Evolutionary conservation across 2,797 vertebrate species (phyloP), one percentile per base, ranked within the genome.

Genomic region (Coracias cyanogaster): DNA sequence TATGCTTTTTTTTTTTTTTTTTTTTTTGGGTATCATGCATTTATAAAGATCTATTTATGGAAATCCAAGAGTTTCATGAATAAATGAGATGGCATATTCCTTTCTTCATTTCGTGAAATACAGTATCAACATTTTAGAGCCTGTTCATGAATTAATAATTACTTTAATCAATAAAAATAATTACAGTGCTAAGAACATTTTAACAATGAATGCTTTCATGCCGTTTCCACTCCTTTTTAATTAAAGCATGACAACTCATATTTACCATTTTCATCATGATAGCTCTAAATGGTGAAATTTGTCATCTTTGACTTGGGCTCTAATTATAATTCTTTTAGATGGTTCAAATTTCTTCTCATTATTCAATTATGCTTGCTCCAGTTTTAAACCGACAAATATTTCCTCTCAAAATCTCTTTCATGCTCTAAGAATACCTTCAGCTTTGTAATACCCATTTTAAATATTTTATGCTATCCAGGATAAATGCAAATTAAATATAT

Each of bases 121-220:
- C 77, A 96, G 48, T 96, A 91, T 97, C 96, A 97, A 97, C 89
- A 96, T 91, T 97, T 96, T 66, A 85, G 95, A 86, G 90, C 57
- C 96, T 97, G 82, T 96, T 97, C 94, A 96, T 98, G 96, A 97
- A 97, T 98, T 95, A 96, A 93, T 94, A 97, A 96, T 96, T 94
- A 84, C 74, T 95, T 97, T 93, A 95, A 95, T 97, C 95, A 97
- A 95, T 96, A 97, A 95, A 96, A 96, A 97, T 95, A 94, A 95
- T 97, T 97, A 93, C 81, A 93, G 88, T 90, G 91, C 91, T 93
- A 85, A 95, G 93, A 97, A 90, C 95, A 85, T 95, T 96, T 96
- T 92, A 96, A 94, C 67, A 96, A 96, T 97, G 94, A 95, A 91
- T 89, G 78, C 86, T 94, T 97, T 94, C 89, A 55, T 67, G 79